phyloP scores from a whole-genome alignment of 2,113 vertebrate genomes.

The Theristicus caerulescens region DNA sequence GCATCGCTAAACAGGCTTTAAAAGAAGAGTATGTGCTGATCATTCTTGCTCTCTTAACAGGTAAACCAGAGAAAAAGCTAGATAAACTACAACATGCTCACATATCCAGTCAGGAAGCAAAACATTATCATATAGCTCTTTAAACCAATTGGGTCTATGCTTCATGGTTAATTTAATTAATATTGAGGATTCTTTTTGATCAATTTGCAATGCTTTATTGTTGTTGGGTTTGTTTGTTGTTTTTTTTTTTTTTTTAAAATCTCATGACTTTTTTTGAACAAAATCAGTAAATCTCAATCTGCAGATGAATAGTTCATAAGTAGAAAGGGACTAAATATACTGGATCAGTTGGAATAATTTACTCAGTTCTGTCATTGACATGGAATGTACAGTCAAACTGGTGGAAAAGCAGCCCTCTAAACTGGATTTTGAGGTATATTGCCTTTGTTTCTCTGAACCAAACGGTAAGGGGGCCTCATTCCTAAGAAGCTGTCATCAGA shows the following conservation, averaged over 20 bases:
- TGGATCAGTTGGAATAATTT: neutral
- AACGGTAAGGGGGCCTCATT: neutral
- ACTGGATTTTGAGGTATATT: neutral
- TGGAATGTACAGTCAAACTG: neutral
- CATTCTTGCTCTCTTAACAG: neutral
- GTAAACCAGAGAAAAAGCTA: neutral
- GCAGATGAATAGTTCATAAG: neutral
- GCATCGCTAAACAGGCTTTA: neutral
- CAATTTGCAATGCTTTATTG: neutral
- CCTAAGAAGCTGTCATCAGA: neutral
- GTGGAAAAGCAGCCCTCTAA: neutral
- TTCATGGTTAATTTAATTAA: neutral
- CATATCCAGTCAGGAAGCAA: neutral
- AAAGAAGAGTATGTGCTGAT: neutral
- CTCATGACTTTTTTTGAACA: neutral
- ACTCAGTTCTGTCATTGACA: neutral
- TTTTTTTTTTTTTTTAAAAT: neutral
- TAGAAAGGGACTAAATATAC: neutral
- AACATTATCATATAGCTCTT: neutral
- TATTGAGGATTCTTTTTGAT: neutral
- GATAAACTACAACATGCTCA: neutral
- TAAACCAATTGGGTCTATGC: neutral
- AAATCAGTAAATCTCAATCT: neutral
- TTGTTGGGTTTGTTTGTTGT: neutral
- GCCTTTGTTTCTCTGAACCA: neutral